Conservation (phyloP, 64 coral and sea anemone genomes). For the Stichodactyla helianthus region DNA sequence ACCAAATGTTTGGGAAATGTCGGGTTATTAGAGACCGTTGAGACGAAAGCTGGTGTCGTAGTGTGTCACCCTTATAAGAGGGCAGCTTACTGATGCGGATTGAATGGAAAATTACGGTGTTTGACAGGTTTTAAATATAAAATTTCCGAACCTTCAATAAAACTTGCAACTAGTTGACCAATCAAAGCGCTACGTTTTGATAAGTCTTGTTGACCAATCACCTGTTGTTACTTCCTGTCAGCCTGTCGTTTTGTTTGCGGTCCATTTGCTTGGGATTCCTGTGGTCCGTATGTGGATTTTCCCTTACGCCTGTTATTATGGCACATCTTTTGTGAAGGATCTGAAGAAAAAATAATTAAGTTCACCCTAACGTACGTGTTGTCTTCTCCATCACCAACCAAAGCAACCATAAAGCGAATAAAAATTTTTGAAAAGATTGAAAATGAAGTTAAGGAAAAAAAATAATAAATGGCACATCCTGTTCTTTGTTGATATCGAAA, state of each 20-base stretch:
- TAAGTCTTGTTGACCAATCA: not conserved
- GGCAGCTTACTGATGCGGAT: not conserved
- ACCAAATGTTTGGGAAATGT: not conserved
- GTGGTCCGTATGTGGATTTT: not conserved
- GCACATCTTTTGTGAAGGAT: not conserved
- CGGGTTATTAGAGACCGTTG: not conserved
- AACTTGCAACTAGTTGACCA: not conserved
- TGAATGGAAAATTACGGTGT: not conserved
- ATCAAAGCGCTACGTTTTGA: not conserved
- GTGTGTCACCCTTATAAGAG: not conserved
- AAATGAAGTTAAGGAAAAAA: not conserved
- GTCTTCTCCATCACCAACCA: not conserved
- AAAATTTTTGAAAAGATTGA: not conserved
- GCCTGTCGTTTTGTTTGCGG: conserved; percentile 10
- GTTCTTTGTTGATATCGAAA: not conserved
- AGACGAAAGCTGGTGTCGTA: not conserved
- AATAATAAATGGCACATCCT: not conserved
- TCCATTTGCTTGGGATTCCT: conserved; percentile 18
- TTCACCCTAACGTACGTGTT: not conserved
- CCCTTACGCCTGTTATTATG: not conserved
- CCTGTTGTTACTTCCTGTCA: conserved; percentile 18
- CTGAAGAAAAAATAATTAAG: not conserved
- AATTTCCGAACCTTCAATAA: not conserved
- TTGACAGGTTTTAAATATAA: not conserved
- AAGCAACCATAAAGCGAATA: not conserved